Evolutionary conservation across 2,113 vertebrate genomes (phyloP), one percentile per base, ranked within the genome.

Genomic region (Petroica traversi): DNA sequence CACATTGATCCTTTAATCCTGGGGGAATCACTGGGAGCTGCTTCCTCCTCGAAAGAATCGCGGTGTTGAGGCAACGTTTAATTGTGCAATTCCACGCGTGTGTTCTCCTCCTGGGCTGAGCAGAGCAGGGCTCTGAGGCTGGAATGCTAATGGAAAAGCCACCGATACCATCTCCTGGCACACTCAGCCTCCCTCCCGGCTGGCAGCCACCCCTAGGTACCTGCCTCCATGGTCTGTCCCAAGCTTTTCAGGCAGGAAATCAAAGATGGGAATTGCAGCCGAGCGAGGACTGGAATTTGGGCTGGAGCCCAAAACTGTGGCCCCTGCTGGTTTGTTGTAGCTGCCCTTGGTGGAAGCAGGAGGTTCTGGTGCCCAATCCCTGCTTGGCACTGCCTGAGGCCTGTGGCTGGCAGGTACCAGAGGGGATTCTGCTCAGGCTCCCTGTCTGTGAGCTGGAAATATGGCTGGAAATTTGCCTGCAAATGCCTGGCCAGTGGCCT

Each of bases 1-100:
- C 79, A 46, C 84, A 84, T 92, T 91, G 94, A 97, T 97, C 91
- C 71, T 80, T 94, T 78, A 96, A 89, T 92, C 88, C 88, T 54
- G 12, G 31, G 72, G 91, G 51, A 45, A 80, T 69, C 14, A 0
- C 26, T 49, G 43, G 80, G 88, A 92, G 36, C 43, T 31, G 69
- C 61, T 93, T 87, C 85, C 84, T 93, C 58, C 89, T 96, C 0
- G 8, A 73, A 93, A 95, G 87, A 93, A 89, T 91, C 4, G 3
- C 82, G 11, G 75, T 41, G 46, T 45, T 93, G 92, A 73, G 1
- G 28, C 88, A 88, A 55, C 2, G 13, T 40, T 66, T 67, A 85
- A 80, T 89, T 89, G 92, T 75, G 85, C 55, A 67, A 90, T 95
- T 74, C 77, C 63, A 75, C 28, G 19, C 10, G 1, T 1, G 12